Base-by-base conservation (phyloP, 2,113 vertebrate species). In the Columba janthina region DNA sequence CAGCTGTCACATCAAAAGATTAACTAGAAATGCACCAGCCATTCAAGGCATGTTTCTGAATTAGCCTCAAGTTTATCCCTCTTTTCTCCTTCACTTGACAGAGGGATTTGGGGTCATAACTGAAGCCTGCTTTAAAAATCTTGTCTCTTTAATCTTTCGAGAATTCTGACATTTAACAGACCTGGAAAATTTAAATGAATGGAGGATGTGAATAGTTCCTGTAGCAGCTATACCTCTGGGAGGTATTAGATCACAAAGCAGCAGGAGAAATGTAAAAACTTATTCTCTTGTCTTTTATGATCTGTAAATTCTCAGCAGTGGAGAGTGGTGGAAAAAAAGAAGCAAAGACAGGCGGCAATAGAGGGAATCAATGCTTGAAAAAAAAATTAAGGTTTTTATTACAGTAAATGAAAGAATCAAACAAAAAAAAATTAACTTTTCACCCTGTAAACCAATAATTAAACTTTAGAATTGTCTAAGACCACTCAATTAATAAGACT, bases 1-100 rank as follows among this genome's bases (percentile, higher is more conserved):
- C 26, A 71, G 46, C 17, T 81, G 78, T 90, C 95, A 89, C 89
- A 89, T 87, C 64, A 60, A 93, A 96, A 95, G 62, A 93, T 93
- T 42, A 74, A 60, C 21, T 26, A 81, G 87, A 82, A 92, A 70
- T 12, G 29, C 82, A 74, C 44, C 2, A 1, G 28, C 40, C 40
- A 79, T 73, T 86, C 8, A 0, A 90, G 85, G 32, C 57, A 91
- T 76, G 67, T 93, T 95, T 97, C 96, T 94, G 70, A 93, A 83
- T 93, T 94, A 57, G 40, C n/a, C 81, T 94, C 62, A 53, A 72
- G 32, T 87, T 50, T 78, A 95, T 89, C 44, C 54, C 32, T 13
- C 73, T 82, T 90, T 93, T 89, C 46, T 92, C 31, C 22, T 84
- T 48, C 1, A 1, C 46, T 89, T 89, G 51, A 34, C 60, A 72